Conservation (phyloP, 2,888 invertebrate genomes). For the Melitaea athalia region DNA sequence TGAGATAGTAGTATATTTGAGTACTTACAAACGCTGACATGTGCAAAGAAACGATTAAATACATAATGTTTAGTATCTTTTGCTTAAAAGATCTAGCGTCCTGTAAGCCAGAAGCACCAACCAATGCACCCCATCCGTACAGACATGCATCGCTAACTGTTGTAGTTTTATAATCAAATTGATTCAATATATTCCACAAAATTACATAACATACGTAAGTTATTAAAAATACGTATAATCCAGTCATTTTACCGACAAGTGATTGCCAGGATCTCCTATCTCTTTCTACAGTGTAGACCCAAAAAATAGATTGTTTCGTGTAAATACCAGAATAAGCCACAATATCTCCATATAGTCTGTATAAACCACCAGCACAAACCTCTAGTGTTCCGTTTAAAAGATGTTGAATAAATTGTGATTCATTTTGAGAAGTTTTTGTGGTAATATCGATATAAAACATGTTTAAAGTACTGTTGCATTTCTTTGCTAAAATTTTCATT, state of each 20-base stretch:
- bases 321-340: conserved; percentile 68
- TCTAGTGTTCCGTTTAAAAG: conserved; percentile 63
- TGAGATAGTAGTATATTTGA: conserved; percentile 64
- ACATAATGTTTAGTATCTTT: conserved; percentile 58
- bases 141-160: conserved; percentile 52
- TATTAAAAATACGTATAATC: conserved; percentile 59
- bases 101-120: conserved; percentile 56
- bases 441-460: conserved; percentile 51
- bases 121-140: conserved; percentile 60
- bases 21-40: conserved; percentile 59
- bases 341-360: conserved; percentile 57
- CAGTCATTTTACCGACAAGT: conserved; percentile 52
- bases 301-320: conserved; percentile 54
- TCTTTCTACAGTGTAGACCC: conserved; percentile 61
- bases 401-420: conserved; percentile 50
- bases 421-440: conserved; percentile 48
- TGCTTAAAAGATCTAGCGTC: conserved; percentile 58
- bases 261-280: conserved; percentile 56
- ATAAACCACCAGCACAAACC: conserved; percentile 62
- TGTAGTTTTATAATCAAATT: conserved; percentile 49
- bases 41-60: conserved; percentile 59
- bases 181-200: conserved; percentile 53
- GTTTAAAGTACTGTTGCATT: conserved; percentile 58
- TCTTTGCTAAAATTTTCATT: conserved; percentile 58
- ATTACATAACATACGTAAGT: conserved; percentile 57